Percentiles rank a stretch among this genome's conserved stretches.
Conservation (phyloP, 2,888 invertebrate genomes). For the Steinernema hermaphroditum region DNA sequence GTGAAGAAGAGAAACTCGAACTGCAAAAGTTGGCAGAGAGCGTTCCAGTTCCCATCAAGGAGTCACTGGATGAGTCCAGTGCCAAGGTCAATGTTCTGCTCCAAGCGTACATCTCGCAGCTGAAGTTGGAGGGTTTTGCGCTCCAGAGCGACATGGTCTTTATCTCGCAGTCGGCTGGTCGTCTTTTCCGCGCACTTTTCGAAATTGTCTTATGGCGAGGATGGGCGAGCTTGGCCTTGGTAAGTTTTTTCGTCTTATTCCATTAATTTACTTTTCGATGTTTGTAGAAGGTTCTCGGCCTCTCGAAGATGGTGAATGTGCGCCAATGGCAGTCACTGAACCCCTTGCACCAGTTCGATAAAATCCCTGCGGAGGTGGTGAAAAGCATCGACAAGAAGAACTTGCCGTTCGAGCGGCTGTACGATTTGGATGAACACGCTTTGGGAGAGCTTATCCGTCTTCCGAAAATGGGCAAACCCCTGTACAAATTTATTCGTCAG, state of each 20-base stretch:
- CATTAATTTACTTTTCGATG: not conserved
- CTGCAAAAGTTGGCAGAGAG: conserved; percentile 89
- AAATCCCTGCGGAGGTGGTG: conserved; percentile 87
- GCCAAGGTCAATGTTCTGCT: conserved; percentile 76
- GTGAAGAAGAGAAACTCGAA: conserved; percentile 88
- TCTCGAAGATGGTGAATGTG: conserved; percentile 98
- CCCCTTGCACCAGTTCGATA: conserved; percentile 87
- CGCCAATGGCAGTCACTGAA: conserved; percentile 97
- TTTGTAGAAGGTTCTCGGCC: conserved; percentile 80
- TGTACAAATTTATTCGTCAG: conserved; percentile 93
- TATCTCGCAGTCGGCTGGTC: conserved; percentile 92
- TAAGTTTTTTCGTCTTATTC: conserved; percentile 31
- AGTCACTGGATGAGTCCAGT: conserved; percentile 94
- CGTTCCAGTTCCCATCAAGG: conserved; percentile 98
- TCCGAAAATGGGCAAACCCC: conserved; percentile 88
- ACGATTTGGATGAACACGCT: conserved; percentile 94
- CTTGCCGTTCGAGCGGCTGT: conserved; percentile 74
- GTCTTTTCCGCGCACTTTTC: conserved; percentile 91
- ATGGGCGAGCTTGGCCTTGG: conserved; percentile 91
- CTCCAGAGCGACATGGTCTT: conserved; percentile 99
- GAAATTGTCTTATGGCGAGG: conserved; percentile 89
- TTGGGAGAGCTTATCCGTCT: conserved; percentile 86
- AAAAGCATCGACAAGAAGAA: conserved; percentile 95
- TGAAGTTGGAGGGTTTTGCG: conserved; percentile 96
- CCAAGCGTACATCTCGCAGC: conserved; percentile 89